Conservation (phyloP, 2,797 vertebrate genomes). For the Salarias fasciatus region DNA sequence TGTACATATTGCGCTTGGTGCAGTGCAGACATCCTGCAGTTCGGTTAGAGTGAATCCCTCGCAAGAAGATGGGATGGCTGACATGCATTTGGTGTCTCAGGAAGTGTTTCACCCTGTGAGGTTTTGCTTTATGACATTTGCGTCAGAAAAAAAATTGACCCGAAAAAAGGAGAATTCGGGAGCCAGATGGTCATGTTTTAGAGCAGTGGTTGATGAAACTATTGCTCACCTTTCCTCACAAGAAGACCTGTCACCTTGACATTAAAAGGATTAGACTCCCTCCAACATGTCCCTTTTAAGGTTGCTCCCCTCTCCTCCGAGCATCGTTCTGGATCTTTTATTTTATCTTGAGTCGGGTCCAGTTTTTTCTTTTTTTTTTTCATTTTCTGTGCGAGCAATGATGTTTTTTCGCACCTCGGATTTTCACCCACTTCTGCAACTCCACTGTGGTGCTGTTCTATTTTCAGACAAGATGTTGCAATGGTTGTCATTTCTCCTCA, state of each 20-base stretch:
- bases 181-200: conserved; percentile 59
- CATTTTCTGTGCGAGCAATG: conserved; percentile 6
- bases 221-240: conserved; percentile 31
- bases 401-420: conserved; percentile 1
- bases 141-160: conserved; percentile 31
- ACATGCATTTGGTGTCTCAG: conserved; percentile 19
- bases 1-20: conserved; percentile 31
- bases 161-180: conserved; percentile 46
- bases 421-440: conserved; percentile 4
- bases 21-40: conserved; percentile 32
- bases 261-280: conserved; percentile 6
- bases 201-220: conserved; percentile 48
- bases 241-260: conserved; percentile 26
- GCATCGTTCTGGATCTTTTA: conserved; percentile 1
- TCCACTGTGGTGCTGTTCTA: conserved; percentile 11
- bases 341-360: neutral
- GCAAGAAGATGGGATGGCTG: conserved; percentile 12
- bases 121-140: conserved; percentile 54
- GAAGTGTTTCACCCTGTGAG: conserved; percentile 40
- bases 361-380: neutral
- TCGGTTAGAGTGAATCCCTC: conserved; percentile 7
- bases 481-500: conserved; percentile 19
- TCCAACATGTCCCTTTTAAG: conserved; percentile 3
- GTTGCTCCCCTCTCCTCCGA: neutral
- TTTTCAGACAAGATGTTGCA: conserved; percentile 13